Percentiles rank a stretch among this genome's conserved stretches.
Conservation (phyloP, 2,888 invertebrate species). For the Nesidiocoris tenuis region DNA sequence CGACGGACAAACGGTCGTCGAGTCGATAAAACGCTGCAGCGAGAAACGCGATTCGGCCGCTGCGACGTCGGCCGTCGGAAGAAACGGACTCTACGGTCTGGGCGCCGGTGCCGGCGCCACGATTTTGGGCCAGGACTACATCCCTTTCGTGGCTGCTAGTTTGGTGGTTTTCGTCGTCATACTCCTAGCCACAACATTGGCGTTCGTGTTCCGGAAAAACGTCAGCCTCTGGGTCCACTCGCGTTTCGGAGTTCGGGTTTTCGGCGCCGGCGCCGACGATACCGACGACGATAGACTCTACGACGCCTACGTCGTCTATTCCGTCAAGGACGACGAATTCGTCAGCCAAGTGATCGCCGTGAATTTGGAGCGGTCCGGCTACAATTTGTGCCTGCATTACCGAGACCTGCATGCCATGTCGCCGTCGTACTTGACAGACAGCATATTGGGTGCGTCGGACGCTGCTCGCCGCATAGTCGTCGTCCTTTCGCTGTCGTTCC, state of each 20-base stretch:
- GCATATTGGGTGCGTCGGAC: conserved; percentile 79
- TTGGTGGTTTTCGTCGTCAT: conserved; percentile 75
- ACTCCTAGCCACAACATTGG: conserved; percentile 71
- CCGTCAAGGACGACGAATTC: conserved; percentile 87
- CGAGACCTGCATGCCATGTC: conserved; percentile 64
- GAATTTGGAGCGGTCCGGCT: conserved; percentile 78
- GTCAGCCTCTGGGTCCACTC: conserved; percentile 85
- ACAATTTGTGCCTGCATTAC: conserved; percentile 84
- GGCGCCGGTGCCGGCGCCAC: conserved; percentile 53
- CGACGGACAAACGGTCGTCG: conserved; percentile 72
- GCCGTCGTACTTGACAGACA: conserved; percentile 53
- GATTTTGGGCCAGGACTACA: conserved; percentile 78
- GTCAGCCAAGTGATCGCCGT: conserved; percentile 80
- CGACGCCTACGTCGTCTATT: conserved; percentile 91
- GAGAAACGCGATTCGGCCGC: conserved; percentile 75
- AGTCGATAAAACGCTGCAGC: conserved; percentile 77
- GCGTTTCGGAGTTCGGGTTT: conserved; percentile 80
- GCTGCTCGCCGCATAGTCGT: conserved; percentile 83
- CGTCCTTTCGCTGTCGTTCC: conserved; percentile 82
- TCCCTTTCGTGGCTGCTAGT: conserved; percentile 79
- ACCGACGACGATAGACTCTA: conserved; percentile 76
- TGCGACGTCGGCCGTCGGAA: conserved; percentile 74
- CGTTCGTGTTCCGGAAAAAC: conserved; percentile 82
- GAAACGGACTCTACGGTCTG: conserved; percentile 63
- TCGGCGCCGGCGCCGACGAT: conserved; percentile 60